These are phyloP conservation scores for Chirona hameri DNA, from an alignment of 2,888 invertebrate genomes.

Conservation along the genomic window DNA sequence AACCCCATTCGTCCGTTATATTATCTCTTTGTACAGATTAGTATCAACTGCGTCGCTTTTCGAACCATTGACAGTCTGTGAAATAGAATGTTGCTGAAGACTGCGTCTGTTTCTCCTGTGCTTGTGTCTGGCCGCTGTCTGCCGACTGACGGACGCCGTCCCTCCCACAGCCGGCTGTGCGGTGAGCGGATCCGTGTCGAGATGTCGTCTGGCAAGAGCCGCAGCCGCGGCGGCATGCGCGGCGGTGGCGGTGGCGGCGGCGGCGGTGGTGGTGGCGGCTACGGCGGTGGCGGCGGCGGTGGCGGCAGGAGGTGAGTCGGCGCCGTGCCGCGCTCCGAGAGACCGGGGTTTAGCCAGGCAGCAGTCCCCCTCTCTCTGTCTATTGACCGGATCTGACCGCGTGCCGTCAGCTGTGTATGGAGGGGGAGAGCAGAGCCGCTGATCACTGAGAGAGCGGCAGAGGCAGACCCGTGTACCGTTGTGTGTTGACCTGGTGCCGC, in stretches of 20 bases:
- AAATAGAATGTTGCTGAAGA: neutral
- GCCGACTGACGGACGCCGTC: neutral
- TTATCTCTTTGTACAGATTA: conserved; percentile 26
- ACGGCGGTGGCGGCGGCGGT: neutral
- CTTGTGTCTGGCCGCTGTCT: too few species aligned
- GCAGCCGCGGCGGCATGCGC: conserved; percentile 61
- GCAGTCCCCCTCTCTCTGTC: too few species aligned
- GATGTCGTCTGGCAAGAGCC: conserved; percentile 83
- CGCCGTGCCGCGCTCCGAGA: neutral
- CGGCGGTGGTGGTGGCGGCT: neutral
- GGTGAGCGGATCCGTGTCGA: conserved; percentile 86
- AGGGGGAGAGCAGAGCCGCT: too few species aligned
- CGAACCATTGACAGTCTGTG: too few species aligned
- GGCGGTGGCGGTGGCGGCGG: neutral
- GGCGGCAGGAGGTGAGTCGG: neutral
- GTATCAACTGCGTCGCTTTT: neutral
- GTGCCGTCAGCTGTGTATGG: neutral
- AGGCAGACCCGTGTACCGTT: too few species aligned
- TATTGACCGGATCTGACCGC: neutral
- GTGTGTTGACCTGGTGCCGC: neutral
- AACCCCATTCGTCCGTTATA: conserved; percentile 8
- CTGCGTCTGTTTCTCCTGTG: too few species aligned
- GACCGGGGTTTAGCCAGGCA: neutral
- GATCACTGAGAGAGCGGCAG: too few species aligned
- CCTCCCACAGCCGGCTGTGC: conserved; percentile 67